Conservation (phyloP, 1,140 invertebrate genomes). For the Megalopta genalis region DNA sequence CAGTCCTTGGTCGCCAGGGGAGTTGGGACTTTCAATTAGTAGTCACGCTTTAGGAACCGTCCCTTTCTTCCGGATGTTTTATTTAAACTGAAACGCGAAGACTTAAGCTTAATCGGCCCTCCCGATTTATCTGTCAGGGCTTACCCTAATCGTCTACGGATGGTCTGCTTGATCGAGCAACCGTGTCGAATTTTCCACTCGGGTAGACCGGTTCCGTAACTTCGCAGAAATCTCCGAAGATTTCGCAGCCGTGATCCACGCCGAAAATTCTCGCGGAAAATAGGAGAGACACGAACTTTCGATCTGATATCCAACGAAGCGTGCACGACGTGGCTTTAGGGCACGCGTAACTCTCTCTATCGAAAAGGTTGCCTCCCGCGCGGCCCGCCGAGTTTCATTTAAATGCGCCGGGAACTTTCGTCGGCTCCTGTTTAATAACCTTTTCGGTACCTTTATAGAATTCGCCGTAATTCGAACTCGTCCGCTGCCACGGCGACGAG, state of each 20-base stretch:
- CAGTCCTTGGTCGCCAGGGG: too few species aligned
- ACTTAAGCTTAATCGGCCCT: constrained; percentile 55
- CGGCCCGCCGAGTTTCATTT: constrained; percentile 41
- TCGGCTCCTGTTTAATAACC: constrained; percentile 1
- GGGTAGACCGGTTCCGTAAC: constrained; percentile 35
- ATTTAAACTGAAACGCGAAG: constrained; percentile 11
- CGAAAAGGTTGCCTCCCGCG: constrained; percentile 8
- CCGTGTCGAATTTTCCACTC: constrained; percentile 57
- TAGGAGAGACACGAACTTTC: constrained; percentile 62
- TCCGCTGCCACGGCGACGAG: neutral
- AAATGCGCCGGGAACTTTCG: constrained; percentile 48
- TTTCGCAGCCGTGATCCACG: constrained; percentile 52
- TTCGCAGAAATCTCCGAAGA: constrained; percentile 55
- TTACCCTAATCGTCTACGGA: constrained; percentile 63
- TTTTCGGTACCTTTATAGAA: neutral
- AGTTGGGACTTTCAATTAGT: neutral
- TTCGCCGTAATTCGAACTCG: neutral
- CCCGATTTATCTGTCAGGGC: constrained; percentile 54
- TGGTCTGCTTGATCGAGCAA: constrained; percentile 64
- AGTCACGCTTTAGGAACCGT: neutral
- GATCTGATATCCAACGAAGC: constrained; percentile 61
- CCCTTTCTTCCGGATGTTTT: neutral
- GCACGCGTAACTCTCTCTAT: constrained; percentile 49
- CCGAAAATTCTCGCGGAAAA: constrained; percentile 64
- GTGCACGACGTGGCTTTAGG: constrained; percentile 36